Conservation (phyloP, 2,113 vertebrate genomes). For the Lasiurus cinereus region DNA sequence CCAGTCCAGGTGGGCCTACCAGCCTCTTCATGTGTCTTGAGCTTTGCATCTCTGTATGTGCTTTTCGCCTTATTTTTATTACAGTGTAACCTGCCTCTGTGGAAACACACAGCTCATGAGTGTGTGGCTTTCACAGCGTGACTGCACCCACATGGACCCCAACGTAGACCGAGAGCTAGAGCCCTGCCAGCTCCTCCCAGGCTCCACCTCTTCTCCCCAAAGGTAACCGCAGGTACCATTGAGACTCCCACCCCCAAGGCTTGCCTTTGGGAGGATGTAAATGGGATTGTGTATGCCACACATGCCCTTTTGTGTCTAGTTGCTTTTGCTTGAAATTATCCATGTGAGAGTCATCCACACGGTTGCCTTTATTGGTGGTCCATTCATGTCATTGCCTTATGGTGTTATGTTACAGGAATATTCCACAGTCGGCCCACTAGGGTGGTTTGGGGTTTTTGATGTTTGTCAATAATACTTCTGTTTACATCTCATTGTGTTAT, state of each 20-base stretch:
- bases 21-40: neutral
- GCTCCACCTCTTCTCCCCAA: neutral
- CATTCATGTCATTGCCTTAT: neutral
- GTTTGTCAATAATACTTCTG: neutral
- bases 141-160: neutral
- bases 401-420: neutral
- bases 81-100: rapidly evolving
- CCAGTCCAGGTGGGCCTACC: neutral
- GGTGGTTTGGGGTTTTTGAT: neutral
- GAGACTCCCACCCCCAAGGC: neutral
- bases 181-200: no score
- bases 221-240: neutral
- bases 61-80: neutral
- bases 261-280: neutral
- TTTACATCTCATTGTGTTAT: neutral
- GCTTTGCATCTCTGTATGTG: neutral
- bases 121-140: neutral
- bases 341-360: neutral
- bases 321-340: neutral
- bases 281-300: no score
- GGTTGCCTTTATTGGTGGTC: neutral
- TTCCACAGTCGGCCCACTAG: neutral
- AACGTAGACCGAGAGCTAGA: neutral
- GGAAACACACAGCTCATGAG: neutral
- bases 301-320: neutral